Evolutionary conservation across 2,113 vertebrate genomes (phyloP), one percentile per base, ranked within the genome.

Genomic region (Aphyosemion australe): DNA sequence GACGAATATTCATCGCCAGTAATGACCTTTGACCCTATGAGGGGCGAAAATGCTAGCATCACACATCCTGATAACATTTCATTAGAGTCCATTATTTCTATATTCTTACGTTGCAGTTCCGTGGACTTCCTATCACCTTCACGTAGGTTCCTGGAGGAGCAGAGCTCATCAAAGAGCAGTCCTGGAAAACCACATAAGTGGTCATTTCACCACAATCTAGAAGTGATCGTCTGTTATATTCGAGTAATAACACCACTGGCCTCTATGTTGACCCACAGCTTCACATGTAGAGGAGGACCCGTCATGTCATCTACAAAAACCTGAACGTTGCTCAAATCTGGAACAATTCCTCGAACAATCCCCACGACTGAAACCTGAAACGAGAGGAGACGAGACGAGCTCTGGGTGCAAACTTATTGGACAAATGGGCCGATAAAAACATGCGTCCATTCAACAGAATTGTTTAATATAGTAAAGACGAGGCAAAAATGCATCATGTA

Each of bases 251-350:
- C 41, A 12, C 39, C 56, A 78, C 83, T 73, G 34, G 93, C 95
- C 61, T 96, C 93, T 0, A 90, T 79, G 73, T 94, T 92, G 0
- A 94, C 89, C 96, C 96, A 98, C 79, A 95, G 95, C 72, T 92
- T 83, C 47, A 96, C 93, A 0, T 92, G 90, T 74, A 97, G 82
- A 0, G 93, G 93, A 0, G 93, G 88, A 2, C 94, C 94, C 0
- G 95, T 97, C 96, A 96, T 96, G 76, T 98, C 96, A 2, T 98
- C 96, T 83, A 98, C 83, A 49, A 92, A 93, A 77, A 94, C 96
- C 20, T 95, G 87, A 21, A 95, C 77, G 65, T 94, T 93, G 0
- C 91, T 95, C 0, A 88, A 86, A 0, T 91, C 93, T 11, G 93
- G 94, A 85, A 93, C 89, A 0, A 87, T 83, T 15, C 92, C 91